Evolutionary conservation across 2,113 vertebrate genomes (phyloP).

Genomic region (Arenaria interpres): DNA sequence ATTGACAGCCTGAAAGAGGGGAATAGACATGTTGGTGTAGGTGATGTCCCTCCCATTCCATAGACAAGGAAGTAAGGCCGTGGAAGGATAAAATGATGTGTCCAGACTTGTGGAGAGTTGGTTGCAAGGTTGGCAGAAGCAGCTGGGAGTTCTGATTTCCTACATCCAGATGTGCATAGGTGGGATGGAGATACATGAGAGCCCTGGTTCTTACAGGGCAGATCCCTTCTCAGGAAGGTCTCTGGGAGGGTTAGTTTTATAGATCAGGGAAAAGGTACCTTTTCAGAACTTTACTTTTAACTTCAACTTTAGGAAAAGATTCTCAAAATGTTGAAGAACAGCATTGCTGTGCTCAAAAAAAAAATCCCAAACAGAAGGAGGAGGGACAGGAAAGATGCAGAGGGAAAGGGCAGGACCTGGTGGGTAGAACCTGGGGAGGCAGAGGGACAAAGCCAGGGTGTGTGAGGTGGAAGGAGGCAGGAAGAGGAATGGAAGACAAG

Average conservation of each 20-base stretch:
- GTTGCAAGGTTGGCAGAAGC: background rate
- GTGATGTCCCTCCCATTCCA: background rate
- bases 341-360: background rate
- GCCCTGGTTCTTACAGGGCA: background rate
- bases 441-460: background rate
- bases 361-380: background rate
- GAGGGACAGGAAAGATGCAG: background rate
- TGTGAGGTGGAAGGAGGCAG: background rate
- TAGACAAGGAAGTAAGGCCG: background rate
- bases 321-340: background rate
- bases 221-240: background rate
- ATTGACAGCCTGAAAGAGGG: background rate
- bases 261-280: background rate
- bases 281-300: background rate
- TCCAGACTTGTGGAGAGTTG: background rate
- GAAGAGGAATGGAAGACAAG: conserved; percentile 55
- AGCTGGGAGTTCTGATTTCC: background rate
- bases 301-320: background rate
- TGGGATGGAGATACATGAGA: background rate
- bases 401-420: conserved; percentile 10
- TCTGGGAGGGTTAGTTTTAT: background rate
- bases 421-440: conserved; percentile 7
- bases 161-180: rapidly evolving
- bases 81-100: background rate
- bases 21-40: background rate